These are phyloP conservation scores for Hemicordylus capensis DNA, from an alignment of 2,113 vertebrate species.

Conservation along the genomic window DNA sequence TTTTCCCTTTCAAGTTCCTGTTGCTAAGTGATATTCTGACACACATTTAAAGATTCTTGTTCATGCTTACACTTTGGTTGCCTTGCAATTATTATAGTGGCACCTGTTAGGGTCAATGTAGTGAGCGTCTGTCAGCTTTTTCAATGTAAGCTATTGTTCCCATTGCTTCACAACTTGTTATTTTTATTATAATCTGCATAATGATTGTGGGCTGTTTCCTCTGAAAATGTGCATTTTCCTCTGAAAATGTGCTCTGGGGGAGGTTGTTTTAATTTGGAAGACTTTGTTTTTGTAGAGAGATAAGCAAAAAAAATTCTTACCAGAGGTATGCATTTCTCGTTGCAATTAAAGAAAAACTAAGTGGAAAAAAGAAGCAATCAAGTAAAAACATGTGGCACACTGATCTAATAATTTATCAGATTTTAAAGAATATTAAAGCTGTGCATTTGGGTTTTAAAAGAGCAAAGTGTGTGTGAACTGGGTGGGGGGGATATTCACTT, in stretches of 20 bases:
- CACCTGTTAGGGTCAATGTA: background rate
- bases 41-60: background rate
- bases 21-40: background rate
- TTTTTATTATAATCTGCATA: constrained; percentile 13
- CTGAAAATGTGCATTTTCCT: background rate
- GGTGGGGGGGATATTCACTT: background rate
- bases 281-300: too few species aligned
- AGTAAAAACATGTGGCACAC: background rate
- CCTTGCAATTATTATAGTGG: constrained; percentile 3
- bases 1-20: background rate
- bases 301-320: background rate
- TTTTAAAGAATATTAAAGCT: background rate
- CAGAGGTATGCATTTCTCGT: background rate
- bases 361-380: background rate
- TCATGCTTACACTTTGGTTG: constrained; percentile 6
- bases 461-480: background rate
- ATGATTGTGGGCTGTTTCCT: background rate
- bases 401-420: background rate
- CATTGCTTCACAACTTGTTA: background rate
- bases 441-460: background rate
- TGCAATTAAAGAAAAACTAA: background rate
- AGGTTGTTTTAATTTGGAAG: background rate
- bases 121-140: constrained; percentile 19
- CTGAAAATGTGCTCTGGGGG: too few species aligned
- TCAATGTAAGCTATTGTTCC: constrained; percentile 11